phyloP scores from a whole-genome alignment of 23 tunicate species.

The Oikopleura dioica region DNA sequence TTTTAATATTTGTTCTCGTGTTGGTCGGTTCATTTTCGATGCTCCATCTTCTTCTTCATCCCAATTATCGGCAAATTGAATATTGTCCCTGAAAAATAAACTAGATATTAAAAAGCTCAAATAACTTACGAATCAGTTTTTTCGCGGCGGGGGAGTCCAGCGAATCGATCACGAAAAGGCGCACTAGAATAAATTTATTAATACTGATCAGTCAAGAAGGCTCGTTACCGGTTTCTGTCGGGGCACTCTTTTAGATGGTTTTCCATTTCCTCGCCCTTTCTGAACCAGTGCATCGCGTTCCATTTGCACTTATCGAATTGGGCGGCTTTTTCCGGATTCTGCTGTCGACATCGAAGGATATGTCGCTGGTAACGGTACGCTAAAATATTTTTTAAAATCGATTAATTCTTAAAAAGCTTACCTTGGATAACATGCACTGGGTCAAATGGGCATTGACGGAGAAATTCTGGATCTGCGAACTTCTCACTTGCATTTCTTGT shows the following conservation, averaged over 20 bases:
- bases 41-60: background rate
- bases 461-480: no score
- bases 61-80: background rate
- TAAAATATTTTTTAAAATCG: no score
- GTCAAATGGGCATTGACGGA: background rate
- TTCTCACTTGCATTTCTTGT: no score
- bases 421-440: background rate
- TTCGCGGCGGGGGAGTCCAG: no score
- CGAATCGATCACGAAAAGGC: no score
- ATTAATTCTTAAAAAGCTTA: no score
- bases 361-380: background rate
- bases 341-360: background rate
- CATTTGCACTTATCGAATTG: background rate
- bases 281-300: background rate
- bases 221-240: background rate
- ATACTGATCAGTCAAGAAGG: no score
- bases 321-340: background rate
- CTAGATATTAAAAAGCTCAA: no score
- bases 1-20: background rate
- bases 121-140: background rate
- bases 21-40: background rate
- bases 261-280: background rate
- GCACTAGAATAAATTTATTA: no score
- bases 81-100: background rate
- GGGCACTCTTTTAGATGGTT: background rate